Base-by-base conservation (phyloP, 2,888 invertebrate genomes). In the Caenorhabditis auriculariae region DNA sequence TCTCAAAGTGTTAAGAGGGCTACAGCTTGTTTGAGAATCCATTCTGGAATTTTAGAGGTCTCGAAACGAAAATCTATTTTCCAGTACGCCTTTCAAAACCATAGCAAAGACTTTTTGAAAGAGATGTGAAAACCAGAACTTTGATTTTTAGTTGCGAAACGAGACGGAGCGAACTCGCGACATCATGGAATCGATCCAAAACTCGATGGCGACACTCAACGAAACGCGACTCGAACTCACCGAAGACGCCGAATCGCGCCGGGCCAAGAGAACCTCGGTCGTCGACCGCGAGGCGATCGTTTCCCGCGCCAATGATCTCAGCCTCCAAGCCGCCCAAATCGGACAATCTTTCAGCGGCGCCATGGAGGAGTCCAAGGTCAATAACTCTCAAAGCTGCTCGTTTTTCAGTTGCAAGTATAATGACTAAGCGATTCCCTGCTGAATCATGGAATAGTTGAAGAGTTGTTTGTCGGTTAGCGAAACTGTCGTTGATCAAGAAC, bases 131-230 rank as follows among this genome's bases (percentile, higher is more conserved):
- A 26, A n/a, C n/a, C 48, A 58, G 19, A 59, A 54, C 32, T 21
- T 54, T 28, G 45, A 58, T 9, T 28, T 49, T 5, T 50, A 49
- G 12, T 57, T 63, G 27, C 52, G 55, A 46, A 67, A 72, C 49
- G 42, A 59, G 28, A 60, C 69, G 0, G 68, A 69, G 41, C 54
- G 26, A 19, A 35, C 60, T 26, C 57, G 59, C 29, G 68, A 73
- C 45, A 48, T 49, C 19, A 47, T 42, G n/a, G 66, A 69, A 42
- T 52, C 38, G 2, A 49, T 66, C 29, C 32, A 54, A n/a, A 56
- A 56, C 17, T 26, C 52, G 2, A 41, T 66, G 0, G 54, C 50
- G 17, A 61, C 41, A 6, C 44, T 69, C 37, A 60, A 57, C 39
- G 69, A 69, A 15, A 63, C 54, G 4, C 48, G 59, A 44, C 48